phyloP scores from a whole-genome alignment of 1,140 invertebrate species.

The Drosophila gunungcola region DNA sequence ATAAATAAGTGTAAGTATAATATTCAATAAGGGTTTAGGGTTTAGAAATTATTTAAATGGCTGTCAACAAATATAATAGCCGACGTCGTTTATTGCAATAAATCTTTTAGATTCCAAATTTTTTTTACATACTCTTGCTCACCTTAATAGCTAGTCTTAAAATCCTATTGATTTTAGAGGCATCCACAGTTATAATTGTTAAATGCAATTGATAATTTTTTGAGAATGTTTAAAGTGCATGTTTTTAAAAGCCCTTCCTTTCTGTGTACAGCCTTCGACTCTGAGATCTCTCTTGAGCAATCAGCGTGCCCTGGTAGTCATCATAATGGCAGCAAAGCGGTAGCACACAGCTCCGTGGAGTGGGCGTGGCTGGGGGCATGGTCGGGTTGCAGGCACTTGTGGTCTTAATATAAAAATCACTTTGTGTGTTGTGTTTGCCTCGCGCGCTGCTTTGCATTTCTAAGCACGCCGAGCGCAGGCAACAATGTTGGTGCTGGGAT shows the following conservation, averaged over 20 bases:
- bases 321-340: slow-evolving; percentile 81
- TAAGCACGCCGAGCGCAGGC: slow-evolving; percentile 61
- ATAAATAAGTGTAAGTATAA: no score
- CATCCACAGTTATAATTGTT: no score
- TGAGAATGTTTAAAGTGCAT: not conserved
- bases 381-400: slow-evolving; percentile 67
- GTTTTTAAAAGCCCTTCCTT: not conserved
- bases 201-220: not conserved
- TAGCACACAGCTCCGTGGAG: slow-evolving; percentile 29
- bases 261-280: slow-evolving; percentile 8
- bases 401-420: slow-evolving; percentile 84
- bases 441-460: slow-evolving; percentile 79
- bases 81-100: no score
- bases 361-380: slow-evolving; percentile 18
- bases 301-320: slow-evolving; percentile 74
- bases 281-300: slow-evolving; percentile 62
- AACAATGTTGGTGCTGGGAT: slow-evolving; percentile 65
- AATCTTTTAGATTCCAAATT: no score
- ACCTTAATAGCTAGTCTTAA: no score
- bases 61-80: no score
- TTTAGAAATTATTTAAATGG: no score
- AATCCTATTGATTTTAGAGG: no score
- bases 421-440: slow-evolving; percentile 81
- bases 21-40: no score
- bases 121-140: no score